Conservation (phyloP, 1,140 invertebrate genomes). For the Drosophila neocordata region DNA sequence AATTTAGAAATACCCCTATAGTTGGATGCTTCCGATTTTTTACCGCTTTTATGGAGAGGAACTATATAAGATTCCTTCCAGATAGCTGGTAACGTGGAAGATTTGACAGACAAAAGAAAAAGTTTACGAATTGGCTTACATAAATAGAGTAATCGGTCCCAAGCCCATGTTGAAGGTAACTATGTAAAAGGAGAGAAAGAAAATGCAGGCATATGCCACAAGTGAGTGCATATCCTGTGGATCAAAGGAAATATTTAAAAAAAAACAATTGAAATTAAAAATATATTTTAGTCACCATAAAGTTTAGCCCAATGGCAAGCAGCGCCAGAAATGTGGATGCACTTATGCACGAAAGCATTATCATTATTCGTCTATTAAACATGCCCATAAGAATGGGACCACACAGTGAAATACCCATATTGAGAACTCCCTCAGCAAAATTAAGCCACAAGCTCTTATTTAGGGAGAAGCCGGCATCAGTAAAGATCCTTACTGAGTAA, state of each 20-base stretch:
- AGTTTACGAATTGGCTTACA: too few species aligned
- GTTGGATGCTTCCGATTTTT: too few species aligned
- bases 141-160: constrained; percentile 93
- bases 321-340: constrained; percentile 84
- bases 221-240: constrained; percentile 83
- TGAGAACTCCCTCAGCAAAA: constrained; percentile 86
- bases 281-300: constrained; percentile 82
- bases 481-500: constrained; percentile 88
- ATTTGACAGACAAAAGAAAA: too few species aligned
- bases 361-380: constrained; percentile 84
- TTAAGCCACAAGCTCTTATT: constrained; percentile 85
- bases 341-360: constrained; percentile 84
- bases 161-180: constrained; percentile 90
- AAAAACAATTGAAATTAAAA: neutral
- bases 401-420: constrained; percentile 85
- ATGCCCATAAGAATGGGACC: constrained; percentile 84
- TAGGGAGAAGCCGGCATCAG: constrained; percentile 84
- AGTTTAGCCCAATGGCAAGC: constrained; percentile 83
- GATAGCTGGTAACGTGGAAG: too few species aligned
- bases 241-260: neutral
- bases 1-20: too few species aligned
- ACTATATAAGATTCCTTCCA: too few species aligned
- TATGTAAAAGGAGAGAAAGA: constrained; percentile 87
- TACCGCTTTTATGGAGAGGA: too few species aligned
- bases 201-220: constrained; percentile 85